phyloP scores from a whole-genome alignment of 2,797 vertebrate species.

The Macropodus opercularis region DNA sequence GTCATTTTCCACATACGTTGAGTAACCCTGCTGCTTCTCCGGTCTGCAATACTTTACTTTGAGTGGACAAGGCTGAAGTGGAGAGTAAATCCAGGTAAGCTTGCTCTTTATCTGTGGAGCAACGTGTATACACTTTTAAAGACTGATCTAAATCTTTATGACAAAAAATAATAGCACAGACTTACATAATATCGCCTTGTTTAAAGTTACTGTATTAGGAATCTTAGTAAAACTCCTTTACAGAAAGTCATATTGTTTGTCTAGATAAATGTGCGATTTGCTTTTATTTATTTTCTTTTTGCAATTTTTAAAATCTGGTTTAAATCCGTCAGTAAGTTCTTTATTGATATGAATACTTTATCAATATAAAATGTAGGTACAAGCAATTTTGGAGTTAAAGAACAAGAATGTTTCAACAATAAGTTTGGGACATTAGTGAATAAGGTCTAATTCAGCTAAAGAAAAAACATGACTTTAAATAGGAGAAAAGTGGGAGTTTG shows the following conservation, averaged over 20 bases:
- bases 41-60: conserved; percentile 3
- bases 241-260: neutral
- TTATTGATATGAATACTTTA: no score
- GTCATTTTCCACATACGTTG: conserved; percentile 4
- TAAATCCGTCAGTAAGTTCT: no score
- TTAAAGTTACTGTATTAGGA: neutral
- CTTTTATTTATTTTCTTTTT: no score
- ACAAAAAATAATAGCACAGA: neutral
- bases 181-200: neutral
- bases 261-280: no score
- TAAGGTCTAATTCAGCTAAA: no score
- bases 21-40: conserved; percentile 3
- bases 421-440: no score
- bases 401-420: no score
- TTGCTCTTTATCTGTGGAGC: neutral
- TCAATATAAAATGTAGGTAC: no score
- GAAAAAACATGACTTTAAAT: no score
- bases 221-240: neutral
- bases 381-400: no score
- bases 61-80: neutral
- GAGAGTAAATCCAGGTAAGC: conserved; percentile 4
- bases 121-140: neutral
- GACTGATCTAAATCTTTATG: neutral
- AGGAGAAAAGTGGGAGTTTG: no score
- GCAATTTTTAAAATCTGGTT: no score